A percentile compares a stretch with the other conserved stretches of the same genome.
These are phyloP conservation scores for Oryzias javanicus DNA, from an alignment of 2,113 vertebrate genomes.

Conservation along the genomic window DNA sequence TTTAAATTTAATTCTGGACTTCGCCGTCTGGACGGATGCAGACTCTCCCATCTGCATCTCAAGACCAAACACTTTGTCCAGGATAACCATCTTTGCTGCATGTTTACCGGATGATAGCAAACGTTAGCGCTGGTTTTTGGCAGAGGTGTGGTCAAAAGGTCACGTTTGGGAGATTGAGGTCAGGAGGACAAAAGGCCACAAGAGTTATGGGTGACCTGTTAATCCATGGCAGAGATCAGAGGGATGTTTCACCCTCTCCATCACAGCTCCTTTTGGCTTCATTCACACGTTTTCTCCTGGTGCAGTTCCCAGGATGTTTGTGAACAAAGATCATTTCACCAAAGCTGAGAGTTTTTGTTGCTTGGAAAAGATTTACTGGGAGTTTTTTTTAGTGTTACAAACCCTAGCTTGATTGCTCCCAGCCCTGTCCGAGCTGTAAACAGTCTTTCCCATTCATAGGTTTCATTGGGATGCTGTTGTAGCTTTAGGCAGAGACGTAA, in stretches of 20 bases:
- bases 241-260: conserved; percentile 38
- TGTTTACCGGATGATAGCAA: no score
- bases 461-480: conserved; percentile 30
- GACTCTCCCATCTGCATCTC: no score
- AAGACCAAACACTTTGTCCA: no score
- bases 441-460: conserved; percentile 46
- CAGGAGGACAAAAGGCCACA: conserved; percentile 51
- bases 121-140: no score
- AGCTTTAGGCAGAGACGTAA: conserved; percentile 43
- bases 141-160: no score
- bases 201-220: conserved; percentile 59
- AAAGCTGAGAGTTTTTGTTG: conserved; percentile 24
- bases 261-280: conserved; percentile 35
- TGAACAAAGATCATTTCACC: conserved; percentile 51
- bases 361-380: conserved; percentile 19
- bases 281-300: conserved; percentile 8
- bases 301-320: conserved; percentile 5
- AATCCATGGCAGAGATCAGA: conserved; percentile 62
- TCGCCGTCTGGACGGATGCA: no score
- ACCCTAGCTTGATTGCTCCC: conserved; percentile 30
- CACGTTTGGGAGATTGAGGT: conserved; percentile 35
- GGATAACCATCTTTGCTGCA: no score
- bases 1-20: no score
- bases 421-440: conserved; percentile 13
- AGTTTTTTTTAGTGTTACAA: conserved; percentile 5